Conservation (phyloP, 35 echinoderm and acorn worm species). For the Apostichopus californicus region DNA sequence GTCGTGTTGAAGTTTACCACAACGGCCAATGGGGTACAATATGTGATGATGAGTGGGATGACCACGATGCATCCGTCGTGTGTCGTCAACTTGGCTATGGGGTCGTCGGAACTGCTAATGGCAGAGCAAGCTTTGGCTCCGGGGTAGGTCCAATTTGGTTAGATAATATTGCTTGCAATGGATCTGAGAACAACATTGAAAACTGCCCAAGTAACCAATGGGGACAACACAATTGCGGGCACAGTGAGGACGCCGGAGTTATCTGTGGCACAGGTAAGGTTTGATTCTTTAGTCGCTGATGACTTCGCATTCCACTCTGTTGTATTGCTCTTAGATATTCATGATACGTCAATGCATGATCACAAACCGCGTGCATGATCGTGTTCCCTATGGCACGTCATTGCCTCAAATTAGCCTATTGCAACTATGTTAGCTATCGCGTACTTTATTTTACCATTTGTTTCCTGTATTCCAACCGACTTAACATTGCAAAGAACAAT, state of each 20-base stretch:
- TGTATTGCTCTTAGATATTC: no score
- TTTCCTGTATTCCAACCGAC: no score
- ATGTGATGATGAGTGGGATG: not conserved
- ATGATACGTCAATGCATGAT: no score
- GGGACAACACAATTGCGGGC: not conserved
- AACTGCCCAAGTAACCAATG: not conserved
- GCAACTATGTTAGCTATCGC: no score
- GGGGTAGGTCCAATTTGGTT: not conserved
- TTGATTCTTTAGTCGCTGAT: no score
- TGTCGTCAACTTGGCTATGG: not conserved
- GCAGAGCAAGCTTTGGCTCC: not conserved
- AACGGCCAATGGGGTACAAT: slow-evolving; percentile 13
- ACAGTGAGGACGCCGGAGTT: not conserved
- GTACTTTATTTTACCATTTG: no score
- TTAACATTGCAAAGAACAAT: no score
- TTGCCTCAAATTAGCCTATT: no score
- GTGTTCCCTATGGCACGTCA: no score
- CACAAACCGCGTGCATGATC: no score
- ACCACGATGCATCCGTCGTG: not conserved
- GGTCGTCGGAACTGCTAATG: not conserved
- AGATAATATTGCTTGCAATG: slow-evolving; percentile 9
- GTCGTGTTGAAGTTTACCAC: not conserved
- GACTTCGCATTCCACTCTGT: no score
- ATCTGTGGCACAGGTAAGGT: not conserved
- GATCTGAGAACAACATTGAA: slow-evolving; percentile 11